Percentiles rank a stretch among this genome's conserved stretches.
phyloP scores from a whole-genome alignment of 2,888 invertebrate genomes.

The Gastrophysa polygoni region DNA sequence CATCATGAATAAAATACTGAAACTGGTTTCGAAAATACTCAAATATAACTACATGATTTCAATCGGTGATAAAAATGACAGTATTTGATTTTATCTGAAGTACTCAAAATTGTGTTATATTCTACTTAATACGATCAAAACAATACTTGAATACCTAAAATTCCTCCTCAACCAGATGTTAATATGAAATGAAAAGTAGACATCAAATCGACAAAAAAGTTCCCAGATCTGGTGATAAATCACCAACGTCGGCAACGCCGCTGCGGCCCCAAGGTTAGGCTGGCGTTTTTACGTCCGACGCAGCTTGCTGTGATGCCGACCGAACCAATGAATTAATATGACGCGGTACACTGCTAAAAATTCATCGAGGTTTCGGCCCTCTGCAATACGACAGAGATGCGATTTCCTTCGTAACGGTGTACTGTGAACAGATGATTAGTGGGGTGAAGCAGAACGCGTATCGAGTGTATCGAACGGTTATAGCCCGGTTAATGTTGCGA shows the following conservation, averaged over 20 bases:
- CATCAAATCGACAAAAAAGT: too few species aligned
- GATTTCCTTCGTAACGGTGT: slow-evolving; percentile 39
- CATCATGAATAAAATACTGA: too few species aligned
- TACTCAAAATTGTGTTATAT: too few species aligned
- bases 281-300: slow-evolving; percentile 47
- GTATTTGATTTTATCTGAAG: too few species aligned
- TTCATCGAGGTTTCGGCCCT: neutral
- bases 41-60: too few species aligned
- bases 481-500: slow-evolving; percentile 15
- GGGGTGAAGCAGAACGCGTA: slow-evolving; percentile 42
- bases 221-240: too few species aligned
- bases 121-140: too few species aligned
- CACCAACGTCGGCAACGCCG: slow-evolving; percentile 29
- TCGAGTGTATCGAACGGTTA: slow-evolving; percentile 42
- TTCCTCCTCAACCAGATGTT: too few species aligned
- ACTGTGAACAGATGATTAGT: slow-evolving; percentile 48
- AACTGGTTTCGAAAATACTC: too few species aligned
- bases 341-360: slow-evolving; percentile 45
- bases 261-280: slow-evolving; percentile 43
- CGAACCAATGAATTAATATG: slow-evolving; percentile 51
- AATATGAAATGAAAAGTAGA: too few species aligned
- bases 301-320: slow-evolving; percentile 47
- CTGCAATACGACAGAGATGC: neutral
- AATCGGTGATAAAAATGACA: too few species aligned
- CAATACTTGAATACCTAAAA: too few species aligned